phyloP scores from a whole-genome alignment of 2,113 vertebrate species.

The Callospermophilus lateralis region DNA sequence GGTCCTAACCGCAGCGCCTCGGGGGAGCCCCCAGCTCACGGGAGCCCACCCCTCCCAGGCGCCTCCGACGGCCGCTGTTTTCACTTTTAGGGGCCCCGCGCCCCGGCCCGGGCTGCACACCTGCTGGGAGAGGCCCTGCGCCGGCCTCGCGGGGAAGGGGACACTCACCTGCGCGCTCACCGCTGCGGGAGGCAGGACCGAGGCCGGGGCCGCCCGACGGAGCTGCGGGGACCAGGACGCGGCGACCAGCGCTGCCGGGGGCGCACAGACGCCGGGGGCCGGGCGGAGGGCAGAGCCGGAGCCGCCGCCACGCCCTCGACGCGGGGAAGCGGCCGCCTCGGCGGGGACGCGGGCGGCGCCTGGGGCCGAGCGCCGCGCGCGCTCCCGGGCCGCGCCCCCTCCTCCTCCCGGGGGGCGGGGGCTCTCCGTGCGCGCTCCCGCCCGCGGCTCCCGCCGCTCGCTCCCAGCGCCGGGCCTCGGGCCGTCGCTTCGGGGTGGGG shows the following conservation, averaged over 20 bases:
- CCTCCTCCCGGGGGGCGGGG: neutral
- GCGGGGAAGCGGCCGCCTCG: neutral
- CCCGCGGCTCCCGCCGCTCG: rapidly evolving
- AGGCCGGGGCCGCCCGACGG: neutral
- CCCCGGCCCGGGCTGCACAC: neutral
- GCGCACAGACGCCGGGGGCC: neutral
- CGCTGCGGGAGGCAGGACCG: neutral
- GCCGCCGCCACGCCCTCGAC: slow-evolving; percentile 66
- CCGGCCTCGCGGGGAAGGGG: neutral
- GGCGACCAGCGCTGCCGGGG: neutral
- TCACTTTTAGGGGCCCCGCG: neutral
- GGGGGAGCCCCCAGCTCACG: neutral
- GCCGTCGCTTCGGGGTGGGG: rapidly evolving
- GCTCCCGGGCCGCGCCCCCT: neutral
- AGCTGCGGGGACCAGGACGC: neutral
- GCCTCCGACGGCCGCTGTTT: neutral
- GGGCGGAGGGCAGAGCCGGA: neutral
- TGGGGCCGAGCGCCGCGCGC: neutral
- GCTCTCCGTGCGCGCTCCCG: neutral
- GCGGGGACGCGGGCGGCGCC: neutral
- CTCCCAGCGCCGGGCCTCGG: rapidly evolving
- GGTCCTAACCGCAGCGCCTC: neutral
- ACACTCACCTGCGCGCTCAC: slow-evolving; percentile 70
- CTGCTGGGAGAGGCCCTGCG: neutral
- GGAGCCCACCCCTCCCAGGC: neutral